phyloP scores from a whole-genome alignment of 2,888 invertebrate genomes.

The Orthosia gracilis region DNA sequence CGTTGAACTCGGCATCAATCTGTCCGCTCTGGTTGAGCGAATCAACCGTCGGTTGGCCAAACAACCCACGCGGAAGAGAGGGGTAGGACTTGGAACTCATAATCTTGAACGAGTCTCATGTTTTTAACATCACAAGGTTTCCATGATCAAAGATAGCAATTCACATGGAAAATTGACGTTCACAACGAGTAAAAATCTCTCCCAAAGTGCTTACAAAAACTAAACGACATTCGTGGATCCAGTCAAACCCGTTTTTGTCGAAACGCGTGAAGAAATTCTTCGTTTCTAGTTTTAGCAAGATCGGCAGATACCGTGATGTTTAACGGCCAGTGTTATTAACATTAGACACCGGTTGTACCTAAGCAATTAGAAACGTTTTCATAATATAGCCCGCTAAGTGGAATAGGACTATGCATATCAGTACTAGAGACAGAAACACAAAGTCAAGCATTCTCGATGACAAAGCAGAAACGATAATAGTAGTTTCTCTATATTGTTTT shows the following conservation, averaged over 20 bases:
- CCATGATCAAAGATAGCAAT: slow-evolving; percentile 49
- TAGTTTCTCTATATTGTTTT: slow-evolving; percentile 51
- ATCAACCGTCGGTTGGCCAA: slow-evolving; percentile 66
- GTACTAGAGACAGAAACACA: slow-evolving; percentile 12
- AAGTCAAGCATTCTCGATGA: slow-evolving; percentile 24
- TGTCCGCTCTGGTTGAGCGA: slow-evolving; percentile 55
- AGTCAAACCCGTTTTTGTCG: slow-evolving; percentile 66
- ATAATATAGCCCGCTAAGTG: slow-evolving; percentile 46
- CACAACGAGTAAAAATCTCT: slow-evolving; percentile 43
- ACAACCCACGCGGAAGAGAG: slow-evolving; percentile 70
- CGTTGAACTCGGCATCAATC: slow-evolving; percentile 59
- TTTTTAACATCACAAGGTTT: slow-evolving; percentile 39
- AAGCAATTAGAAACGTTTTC: slow-evolving; percentile 62
- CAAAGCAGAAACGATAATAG: slow-evolving; percentile 31
- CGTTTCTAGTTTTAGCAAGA: slow-evolving; percentile 63
- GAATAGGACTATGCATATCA: slow-evolving; percentile 22
- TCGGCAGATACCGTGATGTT: slow-evolving; percentile 43
- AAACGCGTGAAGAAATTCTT: slow-evolving; percentile 63
- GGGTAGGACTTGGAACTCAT: slow-evolving; percentile 65
- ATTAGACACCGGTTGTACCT: slow-evolving; percentile 56
- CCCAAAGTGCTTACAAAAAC: slow-evolving; percentile 57
- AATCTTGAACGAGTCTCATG: slow-evolving; percentile 59
- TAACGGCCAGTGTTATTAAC: slow-evolving; percentile 59
- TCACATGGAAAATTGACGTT: slow-evolving; percentile 34
- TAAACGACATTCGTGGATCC: slow-evolving; percentile 53